These are phyloP conservation scores for Allophyes oxyacanthae DNA, from an alignment of 2,888 invertebrate species.

Conservation along the genomic window DNA sequence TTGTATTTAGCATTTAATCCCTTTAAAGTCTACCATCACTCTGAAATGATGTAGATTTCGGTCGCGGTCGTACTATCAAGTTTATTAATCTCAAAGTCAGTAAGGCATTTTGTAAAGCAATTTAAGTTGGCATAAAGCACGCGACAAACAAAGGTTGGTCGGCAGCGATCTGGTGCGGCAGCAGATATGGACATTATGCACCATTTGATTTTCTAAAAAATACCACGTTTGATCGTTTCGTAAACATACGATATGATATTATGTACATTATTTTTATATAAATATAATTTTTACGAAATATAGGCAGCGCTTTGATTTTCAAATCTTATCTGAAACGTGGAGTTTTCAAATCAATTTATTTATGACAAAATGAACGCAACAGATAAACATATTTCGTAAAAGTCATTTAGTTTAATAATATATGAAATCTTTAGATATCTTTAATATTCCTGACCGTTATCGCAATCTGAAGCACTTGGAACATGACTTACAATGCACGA, in stretches of 20 bases:
- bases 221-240: conserved; percentile 8
- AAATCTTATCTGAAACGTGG: not conserved
- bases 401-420: too few species aligned
- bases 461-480: conserved; percentile 1
- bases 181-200: conserved; percentile 20
- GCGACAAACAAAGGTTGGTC: conserved; percentile 33
- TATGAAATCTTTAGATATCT: too few species aligned
- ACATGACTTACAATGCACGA: conserved; percentile 94
- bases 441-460: too few species aligned
- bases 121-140: conserved; percentile 42
- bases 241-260: not conserved
- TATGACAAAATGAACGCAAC: too few species aligned
- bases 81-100: conserved; percentile 46
- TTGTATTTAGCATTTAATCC: conserved; percentile 44
- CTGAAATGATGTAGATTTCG: conserved; percentile 44
- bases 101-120: conserved; percentile 44
- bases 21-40: conserved; percentile 38
- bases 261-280: too few species aligned
- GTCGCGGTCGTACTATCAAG: conserved; percentile 38
- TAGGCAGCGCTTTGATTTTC: not conserved
- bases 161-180: conserved; percentile 18
- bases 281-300: too few species aligned
- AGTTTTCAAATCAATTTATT: conserved; percentile 8
- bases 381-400: too few species aligned
- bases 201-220: conserved; percentile 32